Percentiles rank a stretch among this genome's conserved stretches.
Conservation (phyloP, 2,888 invertebrate species). For the Ctena decussata region DNA sequence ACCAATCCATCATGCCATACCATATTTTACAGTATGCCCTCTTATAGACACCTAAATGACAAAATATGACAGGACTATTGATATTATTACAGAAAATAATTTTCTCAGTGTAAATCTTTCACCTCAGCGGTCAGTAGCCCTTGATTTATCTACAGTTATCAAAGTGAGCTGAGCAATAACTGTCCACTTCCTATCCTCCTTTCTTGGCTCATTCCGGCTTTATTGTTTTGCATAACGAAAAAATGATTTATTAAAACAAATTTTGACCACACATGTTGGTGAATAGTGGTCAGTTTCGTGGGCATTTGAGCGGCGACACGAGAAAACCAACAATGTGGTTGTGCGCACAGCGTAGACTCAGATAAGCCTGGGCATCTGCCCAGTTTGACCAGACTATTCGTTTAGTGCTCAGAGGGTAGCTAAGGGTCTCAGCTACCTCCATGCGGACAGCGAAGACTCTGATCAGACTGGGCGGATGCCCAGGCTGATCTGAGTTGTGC, state of each 20-base stretch:
- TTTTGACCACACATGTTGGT: background rate
- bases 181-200: background rate
- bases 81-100: conserved; percentile 6
- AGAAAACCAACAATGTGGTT: no score
- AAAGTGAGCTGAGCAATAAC: background rate
- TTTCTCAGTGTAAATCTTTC: background rate
- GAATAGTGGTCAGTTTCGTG: background rate
- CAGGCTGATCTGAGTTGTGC: no score
- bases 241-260: background rate
- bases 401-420: no score
- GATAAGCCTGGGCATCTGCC: no score
- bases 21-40: no score
- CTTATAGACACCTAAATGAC: conserved; percentile 6
- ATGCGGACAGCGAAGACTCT: no score
- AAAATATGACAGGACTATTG: background rate
- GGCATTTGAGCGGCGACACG: no score
- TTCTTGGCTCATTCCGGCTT: background rate
- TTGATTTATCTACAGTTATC: background rate
- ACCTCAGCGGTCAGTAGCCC: background rate
- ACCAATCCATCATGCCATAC: no score
- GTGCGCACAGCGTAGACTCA: no score
- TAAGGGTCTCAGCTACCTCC: no score
- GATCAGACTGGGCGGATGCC: no score
- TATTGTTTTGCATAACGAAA: background rate
- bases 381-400: no score